phyloP scores from a whole-genome alignment of 2,113 vertebrate species.

The Opisthocomus hoazin region DNA sequence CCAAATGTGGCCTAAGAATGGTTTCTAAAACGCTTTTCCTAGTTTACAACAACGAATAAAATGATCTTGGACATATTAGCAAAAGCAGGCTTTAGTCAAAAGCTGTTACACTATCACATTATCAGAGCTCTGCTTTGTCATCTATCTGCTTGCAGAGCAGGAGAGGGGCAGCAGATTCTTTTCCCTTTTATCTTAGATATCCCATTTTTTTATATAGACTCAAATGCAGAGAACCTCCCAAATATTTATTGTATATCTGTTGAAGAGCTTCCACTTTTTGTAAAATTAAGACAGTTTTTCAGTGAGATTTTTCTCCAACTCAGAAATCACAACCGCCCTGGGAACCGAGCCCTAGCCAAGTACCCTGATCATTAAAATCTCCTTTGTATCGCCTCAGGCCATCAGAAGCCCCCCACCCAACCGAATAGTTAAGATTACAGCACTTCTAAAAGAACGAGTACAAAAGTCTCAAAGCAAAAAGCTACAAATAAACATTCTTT shows the following conservation, averaged over 20 bases:
- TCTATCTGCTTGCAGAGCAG: neutral
- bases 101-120: neutral
- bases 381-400: neutral
- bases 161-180: neutral
- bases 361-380: neutral
- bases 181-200: neutral
- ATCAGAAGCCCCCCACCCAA: neutral
- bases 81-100: neutral
- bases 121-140: neutral
- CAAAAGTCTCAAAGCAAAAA: slow-evolving; percentile 47
- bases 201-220: neutral
- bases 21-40: neutral
- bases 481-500: slow-evolving; percentile 57
- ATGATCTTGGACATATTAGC: neutral
- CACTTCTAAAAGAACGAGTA: slow-evolving; percentile 19
- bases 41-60: neutral
- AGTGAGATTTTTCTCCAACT: neutral
- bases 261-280: neutral
- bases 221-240: neutral
- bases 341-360: neutral
- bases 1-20: neutral
- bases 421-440: slow-evolving; percentile 20
- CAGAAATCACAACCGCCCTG: neutral
- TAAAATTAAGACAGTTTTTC: neutral
- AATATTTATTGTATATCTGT: neutral